These are phyloP conservation scores for Podargus strigoides DNA, from an alignment of 2,797 vertebrate species.

Conservation along the genomic window DNA sequence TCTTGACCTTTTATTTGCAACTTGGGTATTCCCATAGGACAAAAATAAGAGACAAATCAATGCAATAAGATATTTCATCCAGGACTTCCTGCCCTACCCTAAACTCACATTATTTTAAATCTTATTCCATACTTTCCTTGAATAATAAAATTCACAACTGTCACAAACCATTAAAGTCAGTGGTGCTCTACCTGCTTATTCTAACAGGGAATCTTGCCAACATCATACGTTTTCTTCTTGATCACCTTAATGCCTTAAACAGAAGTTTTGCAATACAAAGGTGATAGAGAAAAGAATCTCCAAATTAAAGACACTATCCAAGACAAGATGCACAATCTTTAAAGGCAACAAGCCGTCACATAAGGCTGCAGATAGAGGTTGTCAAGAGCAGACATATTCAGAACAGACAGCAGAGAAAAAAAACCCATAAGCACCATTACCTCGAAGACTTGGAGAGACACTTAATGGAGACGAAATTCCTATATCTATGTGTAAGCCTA, in stretches of 20 bases:
- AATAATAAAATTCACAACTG: conserved; percentile 39
- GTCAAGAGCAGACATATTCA: not conserved
- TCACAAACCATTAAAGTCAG: conserved; percentile 36
- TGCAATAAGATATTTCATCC: conserved; percentile 64
- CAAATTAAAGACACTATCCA: not conserved
- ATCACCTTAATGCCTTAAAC: not conserved
- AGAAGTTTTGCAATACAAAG: not conserved
- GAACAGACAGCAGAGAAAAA: not conserved
- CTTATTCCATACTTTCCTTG: too few species aligned
- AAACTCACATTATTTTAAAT: conserved; percentile 55
- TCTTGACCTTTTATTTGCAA: conserved; percentile 68
- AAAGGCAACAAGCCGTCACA: not conserved
- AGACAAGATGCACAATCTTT: not conserved
- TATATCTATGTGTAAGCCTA: fast-evolving
- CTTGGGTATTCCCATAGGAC: conserved; percentile 60
- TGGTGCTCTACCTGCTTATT: not conserved
- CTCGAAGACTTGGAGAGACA: not conserved
- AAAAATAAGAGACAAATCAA: conserved; percentile 60
- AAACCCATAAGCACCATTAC: not conserved
- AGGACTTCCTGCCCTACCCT: conserved; percentile 43
- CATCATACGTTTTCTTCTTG: not conserved
- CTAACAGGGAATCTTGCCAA: not conserved
- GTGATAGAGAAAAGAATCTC: not conserved
- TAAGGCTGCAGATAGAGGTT: not conserved
- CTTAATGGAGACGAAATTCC: not conserved